phyloP scores from a whole-genome alignment of 2,888 invertebrate species.

The Xestia sexstrigata region DNA sequence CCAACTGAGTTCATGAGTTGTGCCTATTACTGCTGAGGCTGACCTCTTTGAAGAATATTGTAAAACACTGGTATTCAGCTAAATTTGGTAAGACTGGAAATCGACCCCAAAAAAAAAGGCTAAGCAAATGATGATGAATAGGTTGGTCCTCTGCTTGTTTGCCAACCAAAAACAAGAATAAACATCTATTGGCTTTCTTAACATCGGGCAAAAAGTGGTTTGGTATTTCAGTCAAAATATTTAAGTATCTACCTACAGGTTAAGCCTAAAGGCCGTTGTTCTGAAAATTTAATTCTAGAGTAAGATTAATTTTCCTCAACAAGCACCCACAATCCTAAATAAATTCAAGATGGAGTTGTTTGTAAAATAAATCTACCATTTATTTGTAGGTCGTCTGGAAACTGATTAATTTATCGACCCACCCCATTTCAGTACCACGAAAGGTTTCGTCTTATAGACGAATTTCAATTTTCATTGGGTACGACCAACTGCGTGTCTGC shows the following conservation, averaged over 20 bases:
- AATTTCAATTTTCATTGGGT: not conserved
- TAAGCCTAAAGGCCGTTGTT: conserved; percentile 9
- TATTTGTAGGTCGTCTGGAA: conserved; percentile 17
- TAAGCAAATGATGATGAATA: not conserved
- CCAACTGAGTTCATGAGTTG: no score
- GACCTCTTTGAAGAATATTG: no score
- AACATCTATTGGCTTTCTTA: not conserved
- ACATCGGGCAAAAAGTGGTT: not conserved
- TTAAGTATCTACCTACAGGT: not conserved
- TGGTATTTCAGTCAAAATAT: not conserved
- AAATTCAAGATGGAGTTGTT: not conserved
- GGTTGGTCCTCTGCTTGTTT: not conserved
- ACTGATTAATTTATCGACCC: conserved; percentile 22
- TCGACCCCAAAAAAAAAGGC: not conserved
- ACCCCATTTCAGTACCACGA: not conserved
- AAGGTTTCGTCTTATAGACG: not conserved
- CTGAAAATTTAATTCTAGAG: conserved; percentile 10
- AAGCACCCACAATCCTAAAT: conserved; percentile 1
- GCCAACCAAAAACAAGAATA: not conserved
- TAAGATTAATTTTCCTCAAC: conserved; percentile 14
- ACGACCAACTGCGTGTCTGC: not conserved
- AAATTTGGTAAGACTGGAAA: no score
- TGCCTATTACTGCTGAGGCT: no score
- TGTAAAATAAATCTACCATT: conserved; percentile 14
- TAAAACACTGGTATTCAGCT: no score